Evolutionary conservation across 2,888 invertebrate genomes (phyloP), one percentile per base, ranked within the genome.

Genomic region (Eucera pruinosa): DNA sequence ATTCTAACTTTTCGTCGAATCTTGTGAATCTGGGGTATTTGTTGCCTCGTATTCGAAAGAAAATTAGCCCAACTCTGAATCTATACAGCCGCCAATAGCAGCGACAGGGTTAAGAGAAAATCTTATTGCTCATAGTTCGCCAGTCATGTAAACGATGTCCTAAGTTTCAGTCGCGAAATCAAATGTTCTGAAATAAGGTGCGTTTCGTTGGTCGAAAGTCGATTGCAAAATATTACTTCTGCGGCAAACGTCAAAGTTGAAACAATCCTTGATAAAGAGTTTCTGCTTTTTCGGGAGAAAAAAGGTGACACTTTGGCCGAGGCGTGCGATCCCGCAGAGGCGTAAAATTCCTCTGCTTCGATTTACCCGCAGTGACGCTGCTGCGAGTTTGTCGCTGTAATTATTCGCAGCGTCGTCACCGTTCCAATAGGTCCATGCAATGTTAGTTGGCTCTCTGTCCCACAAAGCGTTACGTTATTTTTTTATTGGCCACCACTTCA

Each of bases 181-280:
- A 39, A 69, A 27, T 57, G 54, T 76, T 62, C 65, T 74, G 79
- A 80, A 78, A 52, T 65, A 36, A 74, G 68, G 33, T 36, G 27
- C 74, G 20, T 64, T 73, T 55, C 47, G 18, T 36, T 25, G n/a
- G 30, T 70, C 69, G 62, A 64, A 72, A 62, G 58, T 81, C 80
- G 80, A 76, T 65, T 13, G 33, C 9, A n/a, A 39, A 52, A 41
- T 68, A 41, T 61, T 36, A 39, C 71, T 58, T 75, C 54, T 67
- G 81, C 47, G 64, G 75, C 86, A 71, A 73, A 86, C 86, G 80
- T 86, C 86, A 86, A 78, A 83, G 80, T 77, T 80, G 69, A 84
- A 82, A 76, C 79, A 69, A 69, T 73, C 18, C n/a, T 73, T 52
- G 7, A 27, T 55, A 9, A n/a, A 18, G 54, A 64, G 60, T 50